Conservation (phyloP, 2,797 vertebrate genomes). For the Decapterus maruadsi region DNA sequence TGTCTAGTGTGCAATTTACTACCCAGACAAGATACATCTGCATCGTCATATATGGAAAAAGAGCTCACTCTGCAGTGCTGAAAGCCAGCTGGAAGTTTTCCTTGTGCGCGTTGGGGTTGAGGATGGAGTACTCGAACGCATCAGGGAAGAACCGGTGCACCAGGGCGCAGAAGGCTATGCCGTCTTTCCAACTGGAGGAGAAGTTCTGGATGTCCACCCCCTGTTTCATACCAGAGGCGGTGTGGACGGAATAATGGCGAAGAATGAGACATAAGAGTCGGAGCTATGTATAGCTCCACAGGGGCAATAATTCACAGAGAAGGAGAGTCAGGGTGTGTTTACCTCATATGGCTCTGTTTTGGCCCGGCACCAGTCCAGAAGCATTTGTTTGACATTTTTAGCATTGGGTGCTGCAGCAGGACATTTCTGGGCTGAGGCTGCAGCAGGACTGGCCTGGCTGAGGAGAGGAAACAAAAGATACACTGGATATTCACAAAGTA, state of each 20-base stretch:
- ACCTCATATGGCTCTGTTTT: conserved; percentile 98
- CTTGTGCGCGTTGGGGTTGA: conserved; percentile 91
- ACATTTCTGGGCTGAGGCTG: conserved; percentile 81
- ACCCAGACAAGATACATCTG: conserved; percentile 17
- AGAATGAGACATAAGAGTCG: conserved; percentile 14
- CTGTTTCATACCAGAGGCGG: conserved; percentile 74
- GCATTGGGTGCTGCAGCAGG: conserved; percentile 90
- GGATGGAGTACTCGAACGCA: conserved; percentile 93
- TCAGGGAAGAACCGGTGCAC: conserved; percentile 98
- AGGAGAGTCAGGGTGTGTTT: conserved; percentile 49
- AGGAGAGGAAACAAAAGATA: conserved; percentile 41
- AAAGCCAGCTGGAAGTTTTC: conserved; percentile 98
- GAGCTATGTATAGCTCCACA: conserved; percentile 54
- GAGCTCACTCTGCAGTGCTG: conserved; percentile 93
- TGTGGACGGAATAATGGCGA: conserved; percentile 11
- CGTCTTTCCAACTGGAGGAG: conserved; percentile 97
- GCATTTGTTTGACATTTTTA: conserved; percentile 99
- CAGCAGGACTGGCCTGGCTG: conserved; percentile 80
- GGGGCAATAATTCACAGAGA: conserved; percentile 52
- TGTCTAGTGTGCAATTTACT: conserved; percentile 14
- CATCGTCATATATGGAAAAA: conserved; percentile 52
- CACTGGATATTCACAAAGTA: neutral
- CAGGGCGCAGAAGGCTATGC: conserved; percentile 97
- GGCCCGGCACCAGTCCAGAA: conserved; percentile 97
- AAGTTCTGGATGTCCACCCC: conserved; percentile 97